Evolutionary conservation across 2,113 vertebrate genomes (phyloP), one percentile per base, ranked within the genome.

Genomic region (Carlito syrichta): DNA sequence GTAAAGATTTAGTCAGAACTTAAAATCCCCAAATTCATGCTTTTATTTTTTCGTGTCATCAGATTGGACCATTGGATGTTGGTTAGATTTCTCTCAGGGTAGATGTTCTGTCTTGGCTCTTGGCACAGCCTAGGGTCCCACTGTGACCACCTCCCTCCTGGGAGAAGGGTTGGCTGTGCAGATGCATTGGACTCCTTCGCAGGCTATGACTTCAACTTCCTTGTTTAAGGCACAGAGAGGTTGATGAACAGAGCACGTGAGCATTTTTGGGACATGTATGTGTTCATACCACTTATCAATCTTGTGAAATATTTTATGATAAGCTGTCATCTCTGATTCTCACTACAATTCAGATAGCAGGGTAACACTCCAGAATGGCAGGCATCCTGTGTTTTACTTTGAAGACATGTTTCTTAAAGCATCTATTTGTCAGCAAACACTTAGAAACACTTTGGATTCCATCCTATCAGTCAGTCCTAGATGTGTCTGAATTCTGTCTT

Each of bases 381-480:
- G 38, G n/a, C 63, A n/a, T 89, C 16, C 6, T 84, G 45, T 89
- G 10, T 96, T 97, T 94, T 93, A 85, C 69, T 95, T 91, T 69
- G 71, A 83, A 96, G 81, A n/a, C n/a, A 38, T 69, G 30, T 74
- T 94, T 92, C 54, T 78, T 63, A 89, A n/a, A 79, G n/a, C 52
- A 66, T 88, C 35, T 91, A 12, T 98, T 95, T 93, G 32, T 96
- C 94, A 84, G 60, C 50, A 82, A 94, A 95, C 69, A 87, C 66
- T 84, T 96, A 85, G 81, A 60, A 84, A 68, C 54, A 60, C 63
- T 83, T 83, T 81, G 60, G 81, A 66, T 96, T 76, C 93, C 52
- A 48, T 95, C 52, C 22, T 94, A 19, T 78, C 81, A 74, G 20
- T 90, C 62, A 94, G 1, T 82, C 25, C 77, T 85, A 8, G 62